Base-by-base conservation (phyloP, 2,888 invertebrate species). In the Diaphora mendica region DNA sequence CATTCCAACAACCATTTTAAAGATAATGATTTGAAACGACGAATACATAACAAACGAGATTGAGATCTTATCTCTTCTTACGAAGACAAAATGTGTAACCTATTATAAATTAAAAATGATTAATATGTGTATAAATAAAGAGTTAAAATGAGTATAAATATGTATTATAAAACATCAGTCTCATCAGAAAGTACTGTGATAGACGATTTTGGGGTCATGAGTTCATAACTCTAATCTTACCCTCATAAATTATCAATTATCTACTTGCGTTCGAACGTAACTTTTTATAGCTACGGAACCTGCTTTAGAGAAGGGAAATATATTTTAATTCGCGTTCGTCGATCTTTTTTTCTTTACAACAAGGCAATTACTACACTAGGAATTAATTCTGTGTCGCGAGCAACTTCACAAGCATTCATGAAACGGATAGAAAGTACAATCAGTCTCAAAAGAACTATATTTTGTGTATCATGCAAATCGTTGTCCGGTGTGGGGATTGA, bases 221-320 rank as follows among this genome's bases (percentile, higher is more conserved):
- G 33, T 72, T 35, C 51, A 70, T 39, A 30, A 62, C 30, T 39
- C 30, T 26, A 17, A 68, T 26, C 30, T n/a, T 26, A 42, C n/a
- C 44, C 48, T 33, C 72, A 67, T 72, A 35, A 65, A 70, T 64
- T 48, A 66, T 55, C 8, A n/a, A n/a, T 59, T 69, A 59, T 33
- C 35, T n/a, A 68, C 51, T 51, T 55, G n/a, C n/a, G n/a, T 39
- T 23, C 26, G 26, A 59, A 26, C 39, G 51, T 35, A 5, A 55
- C 0, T 59, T 15, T n/a, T 59, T 13, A 26, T 26, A 59, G 59
- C 59, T 59, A 26, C 13, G n/a, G n/a, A 26, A 55, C 55, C 55
- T n/a, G n/a, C 11, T 55, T 11, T n/a, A 3, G n/a, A 11, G 13
- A 59, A 59, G 13, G 26, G 15, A 59, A 59, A 59, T 59, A 26